Conservation (phyloP, 1,140 invertebrate genomes). For the Saccostrea cuccullata region DNA sequence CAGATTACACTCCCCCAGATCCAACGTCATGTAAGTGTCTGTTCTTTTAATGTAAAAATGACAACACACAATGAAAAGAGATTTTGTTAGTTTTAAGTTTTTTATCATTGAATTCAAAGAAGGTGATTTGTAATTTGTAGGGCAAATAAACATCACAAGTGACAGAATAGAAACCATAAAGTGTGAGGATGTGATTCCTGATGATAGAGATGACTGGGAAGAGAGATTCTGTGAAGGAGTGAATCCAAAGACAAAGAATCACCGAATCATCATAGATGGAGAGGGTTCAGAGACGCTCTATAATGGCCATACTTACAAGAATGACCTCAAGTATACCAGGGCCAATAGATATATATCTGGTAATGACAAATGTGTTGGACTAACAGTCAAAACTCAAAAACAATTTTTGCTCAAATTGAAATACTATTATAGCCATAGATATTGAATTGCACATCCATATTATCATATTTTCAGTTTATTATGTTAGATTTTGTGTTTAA, state of each 20-base stretch:
- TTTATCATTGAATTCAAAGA: no score
- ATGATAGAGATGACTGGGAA: conserved; percentile 56
- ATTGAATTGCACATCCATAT: no score
- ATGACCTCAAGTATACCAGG: conserved; percentile 59
- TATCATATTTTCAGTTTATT: no score
- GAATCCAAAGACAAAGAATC: conserved; percentile 48
- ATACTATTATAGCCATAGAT: no score
- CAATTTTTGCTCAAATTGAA: no score
- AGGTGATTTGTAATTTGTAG: background rate
- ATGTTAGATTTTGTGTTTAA: no score
- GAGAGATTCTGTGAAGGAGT: conserved; percentile 49
- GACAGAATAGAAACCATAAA: conserved; percentile 49
- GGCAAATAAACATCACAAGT: conserved; percentile 47
- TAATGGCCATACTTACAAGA: conserved; percentile 59
- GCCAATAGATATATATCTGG: conserved; percentile 63
- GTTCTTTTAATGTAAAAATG: no score
- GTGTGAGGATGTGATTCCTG: conserved; percentile 48
- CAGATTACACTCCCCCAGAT: conserved; percentile 65
- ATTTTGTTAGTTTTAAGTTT: no score
- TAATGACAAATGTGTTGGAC: background rate
- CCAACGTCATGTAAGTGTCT: conserved; percentile 44
- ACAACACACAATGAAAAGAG: no score
- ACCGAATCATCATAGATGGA: conserved; percentile 56
- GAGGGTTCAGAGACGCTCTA: conserved; percentile 61
- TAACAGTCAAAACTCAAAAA: background rate